Conservation (phyloP, 1,140 invertebrate genomes). For the Pogonus chalceus region DNA sequence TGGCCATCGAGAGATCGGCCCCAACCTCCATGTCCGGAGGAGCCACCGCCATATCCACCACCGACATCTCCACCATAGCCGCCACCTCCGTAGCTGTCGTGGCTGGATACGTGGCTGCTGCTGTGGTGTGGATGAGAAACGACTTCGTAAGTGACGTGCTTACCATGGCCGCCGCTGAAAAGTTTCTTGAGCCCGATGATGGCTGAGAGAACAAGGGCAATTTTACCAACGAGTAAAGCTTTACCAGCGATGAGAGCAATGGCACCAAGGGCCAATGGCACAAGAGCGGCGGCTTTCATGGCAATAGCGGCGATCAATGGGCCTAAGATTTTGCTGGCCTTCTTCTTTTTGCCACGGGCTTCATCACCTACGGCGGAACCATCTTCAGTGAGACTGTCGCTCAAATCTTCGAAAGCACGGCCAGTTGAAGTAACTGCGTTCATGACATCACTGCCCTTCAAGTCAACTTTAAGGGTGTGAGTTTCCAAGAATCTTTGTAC, state of each 20-base stretch:
- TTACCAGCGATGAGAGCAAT: constrained; percentile 77
- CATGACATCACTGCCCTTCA: constrained; percentile 72
- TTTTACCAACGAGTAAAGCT: constrained; percentile 70
- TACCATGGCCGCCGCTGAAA: constrained; percentile 47
- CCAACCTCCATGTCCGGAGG: constrained; percentile 57
- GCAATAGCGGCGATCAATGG: constrained; percentile 62
- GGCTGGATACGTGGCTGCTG: constrained; percentile 52
- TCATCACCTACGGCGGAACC: constrained; percentile 49
- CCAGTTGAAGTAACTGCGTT: constrained; percentile 67
- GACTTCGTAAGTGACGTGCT: constrained; percentile 76
- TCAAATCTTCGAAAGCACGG: constrained; percentile 60
- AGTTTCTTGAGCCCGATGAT: constrained; percentile 76
- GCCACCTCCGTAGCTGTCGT: constrained; percentile 48
- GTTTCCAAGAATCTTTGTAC: constrained; percentile 63
- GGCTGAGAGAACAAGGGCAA: constrained; percentile 68
- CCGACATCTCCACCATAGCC: constrained; percentile 39
- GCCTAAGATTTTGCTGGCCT: constrained; percentile 66
- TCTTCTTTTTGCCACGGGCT: constrained; percentile 69
- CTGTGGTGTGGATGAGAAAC: constrained; percentile 71
- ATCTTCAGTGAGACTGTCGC: constrained; percentile 47
- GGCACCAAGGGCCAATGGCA: constrained; percentile 64
- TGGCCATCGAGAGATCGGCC: constrained; percentile 60
- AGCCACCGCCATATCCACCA: constrained; percentile 41
- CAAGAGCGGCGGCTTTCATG: constrained; percentile 64
- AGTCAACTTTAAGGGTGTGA: constrained; percentile 71